Base-by-base conservation (phyloP, 2,888 invertebrate genomes). In the Drosophila affinis region DNA sequence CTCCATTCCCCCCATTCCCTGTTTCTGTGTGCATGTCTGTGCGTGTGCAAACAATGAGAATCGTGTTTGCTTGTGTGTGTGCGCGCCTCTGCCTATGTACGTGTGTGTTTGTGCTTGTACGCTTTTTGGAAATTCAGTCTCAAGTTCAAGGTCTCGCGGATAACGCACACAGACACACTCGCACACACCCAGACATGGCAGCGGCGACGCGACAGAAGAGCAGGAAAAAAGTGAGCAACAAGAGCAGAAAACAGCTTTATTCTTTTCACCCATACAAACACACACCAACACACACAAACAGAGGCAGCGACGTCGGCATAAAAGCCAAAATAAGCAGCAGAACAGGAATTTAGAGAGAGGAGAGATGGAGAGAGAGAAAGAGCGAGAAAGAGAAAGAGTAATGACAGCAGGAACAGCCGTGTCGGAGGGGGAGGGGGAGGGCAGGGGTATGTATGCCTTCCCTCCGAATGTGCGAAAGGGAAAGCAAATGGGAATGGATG, bases 81-180 rank as follows among this genome's bases (percentile, higher is more conserved):
- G 34, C 14, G 39, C 29, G 57, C 34, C 57, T 72, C 79, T 80
- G 78, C 62, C 59, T 77, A 29, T 29, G 29, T 29, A 29, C 24
- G 24, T 29, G 29, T 59, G 32, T 61, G 48, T 68, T 14, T 75
- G 64, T 77, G 63, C 79, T 81, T 87, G 77, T 81, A 85, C 88
- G 89, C 90, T 91, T 91, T 91, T 90, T 91, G 89, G 92, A 92
- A 92, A 92, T 92, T 92, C 92, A 92, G 91, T 92, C 92, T 91
- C 90, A 91, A 91, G 91, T 91, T 91, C 91, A 85, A 73, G 79
- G 67, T 78, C 78, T 63, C 67, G 79, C 62, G 79, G 48, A 75
- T 51, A 39, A 70, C 72, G 67, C 55, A 72, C 32, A 68, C 39
- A 60, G 57, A 73, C 58, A 65, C 49, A 57, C 7, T 9, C 27